A percentile compares a stretch with the other conserved stretches of the same genome.
Conservation (phyloP, 2,797 vertebrate genomes). For the Spinus pinus region DNA sequence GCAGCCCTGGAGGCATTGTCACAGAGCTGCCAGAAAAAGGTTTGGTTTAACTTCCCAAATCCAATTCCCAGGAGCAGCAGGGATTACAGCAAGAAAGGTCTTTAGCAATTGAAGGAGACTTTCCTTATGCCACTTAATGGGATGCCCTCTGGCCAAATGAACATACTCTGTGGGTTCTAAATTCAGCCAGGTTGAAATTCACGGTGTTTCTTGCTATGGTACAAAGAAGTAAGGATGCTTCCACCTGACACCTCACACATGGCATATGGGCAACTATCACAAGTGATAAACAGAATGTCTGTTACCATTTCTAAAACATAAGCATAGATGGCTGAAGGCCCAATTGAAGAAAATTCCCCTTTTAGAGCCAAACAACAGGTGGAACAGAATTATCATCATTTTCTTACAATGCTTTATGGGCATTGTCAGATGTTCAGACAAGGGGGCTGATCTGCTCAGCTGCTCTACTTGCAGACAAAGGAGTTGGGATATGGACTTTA, state of each 20-base stretch:
- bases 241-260: background rate
- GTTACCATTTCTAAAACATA: constrained; percentile 23
- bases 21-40: background rate
- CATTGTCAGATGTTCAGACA: background rate
- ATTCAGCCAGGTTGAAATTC: background rate
- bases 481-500: background rate
- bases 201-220: background rate
- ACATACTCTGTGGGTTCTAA: background rate
- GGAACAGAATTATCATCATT: background rate
- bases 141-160: constrained; percentile 10
- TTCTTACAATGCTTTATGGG: background rate
- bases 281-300: constrained; percentile 36
- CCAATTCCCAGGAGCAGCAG: background rate
- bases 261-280: constrained; percentile 18
- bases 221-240: background rate
- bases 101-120: background rate
- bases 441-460: background rate
- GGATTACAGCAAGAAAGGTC: background rate
- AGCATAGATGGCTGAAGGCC: background rate
- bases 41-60: background rate
- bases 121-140: constrained; percentile 4
- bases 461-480: background rate
- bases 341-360: background rate
- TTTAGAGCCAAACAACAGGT: background rate
- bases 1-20: background rate